Evolutionary conservation across 2,797 vertebrate species (phyloP).

Genomic region (Bufotes viridis): DNA sequence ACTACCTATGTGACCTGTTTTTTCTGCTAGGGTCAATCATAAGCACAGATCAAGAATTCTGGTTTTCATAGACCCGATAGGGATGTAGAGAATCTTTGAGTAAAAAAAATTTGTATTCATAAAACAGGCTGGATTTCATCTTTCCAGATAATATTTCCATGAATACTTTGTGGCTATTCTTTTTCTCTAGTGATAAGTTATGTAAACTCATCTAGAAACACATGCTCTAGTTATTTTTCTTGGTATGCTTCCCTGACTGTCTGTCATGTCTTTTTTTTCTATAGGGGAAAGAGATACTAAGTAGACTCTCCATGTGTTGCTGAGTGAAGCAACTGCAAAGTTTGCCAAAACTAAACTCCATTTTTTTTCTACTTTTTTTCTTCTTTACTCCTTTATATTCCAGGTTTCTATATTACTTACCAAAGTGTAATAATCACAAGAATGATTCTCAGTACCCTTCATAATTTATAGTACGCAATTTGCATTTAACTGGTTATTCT

Average conservation of each 20-base stretch:
- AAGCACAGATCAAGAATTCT: background rate
- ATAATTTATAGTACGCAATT: background rate
- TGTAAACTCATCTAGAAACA: constrained; percentile 12
- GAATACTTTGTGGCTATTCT: constrained; percentile 13
- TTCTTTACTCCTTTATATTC: background rate
- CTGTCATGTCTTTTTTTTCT: background rate
- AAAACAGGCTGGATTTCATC: background rate
- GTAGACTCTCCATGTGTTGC: background rate
- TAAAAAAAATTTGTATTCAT: background rate
- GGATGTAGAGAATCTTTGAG: background rate
- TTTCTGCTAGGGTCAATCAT: background rate
- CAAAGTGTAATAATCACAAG: background rate
- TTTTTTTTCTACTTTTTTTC: background rate
- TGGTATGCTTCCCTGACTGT: background rate
- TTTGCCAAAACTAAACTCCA: background rate
- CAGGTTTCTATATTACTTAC: background rate
- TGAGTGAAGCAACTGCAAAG: background rate
- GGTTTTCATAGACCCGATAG: background rate
- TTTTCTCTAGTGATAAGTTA: constrained; percentile 10
- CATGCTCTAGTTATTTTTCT: background rate
- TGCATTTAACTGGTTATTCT: background rate
- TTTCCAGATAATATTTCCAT: background rate
- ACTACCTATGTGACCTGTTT: no score
- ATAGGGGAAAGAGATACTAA: background rate
- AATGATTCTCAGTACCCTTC: background rate